Percentiles rank a stretch among this genome's conserved stretches.
phyloP scores from a whole-genome alignment of 2,113 vertebrate species.

The Leuciscus idus region DNA sequence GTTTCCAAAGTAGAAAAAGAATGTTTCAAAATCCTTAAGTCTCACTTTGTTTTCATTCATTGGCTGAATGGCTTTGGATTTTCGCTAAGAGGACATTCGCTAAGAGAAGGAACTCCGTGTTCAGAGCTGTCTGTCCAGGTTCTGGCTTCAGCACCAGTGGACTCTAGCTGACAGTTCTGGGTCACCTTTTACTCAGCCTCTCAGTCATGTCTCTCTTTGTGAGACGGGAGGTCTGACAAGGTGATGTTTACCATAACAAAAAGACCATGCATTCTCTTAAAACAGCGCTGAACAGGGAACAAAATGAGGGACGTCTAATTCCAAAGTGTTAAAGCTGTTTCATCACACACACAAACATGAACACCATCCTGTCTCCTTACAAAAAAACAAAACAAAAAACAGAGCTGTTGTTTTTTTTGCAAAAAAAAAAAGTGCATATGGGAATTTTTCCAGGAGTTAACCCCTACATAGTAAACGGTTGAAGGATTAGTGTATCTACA shows the following conservation, averaged over 20 bases:
- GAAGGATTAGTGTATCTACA: conserved; percentile 1
- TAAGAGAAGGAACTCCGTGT: conserved; percentile 55
- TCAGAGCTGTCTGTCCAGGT: conserved; percentile 33
- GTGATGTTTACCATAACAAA: conserved; percentile 69
- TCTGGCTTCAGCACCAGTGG: conserved; percentile 26
- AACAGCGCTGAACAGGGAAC: conserved; percentile 42
- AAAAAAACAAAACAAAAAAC: not conserved
- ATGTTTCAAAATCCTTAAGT: conserved; percentile 55
- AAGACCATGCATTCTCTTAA: conserved; percentile 55
- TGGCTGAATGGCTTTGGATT: conserved; percentile 65
- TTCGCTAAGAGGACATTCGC: conserved; percentile 54
- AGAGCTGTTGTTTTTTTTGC: not conserved
- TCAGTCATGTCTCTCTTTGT: conserved; percentile 58
- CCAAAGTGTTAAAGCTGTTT: conserved; percentile 6
- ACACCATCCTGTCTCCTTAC: not conserved
- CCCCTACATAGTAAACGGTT: not conserved
- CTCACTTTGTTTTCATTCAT: conserved; percentile 64
- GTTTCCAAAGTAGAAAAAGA: conserved; percentile 50
- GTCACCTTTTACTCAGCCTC: conserved; percentile 51
- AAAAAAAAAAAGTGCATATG: not conserved
- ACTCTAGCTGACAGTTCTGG: conserved; percentile 63
- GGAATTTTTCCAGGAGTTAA: not conserved
- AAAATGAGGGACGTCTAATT: not conserved
- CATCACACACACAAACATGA: not conserved
- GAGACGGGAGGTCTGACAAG: conserved; percentile 58